phyloP scores from a whole-genome alignment of 1,140 invertebrate species.

The Hypothenemus hampei region DNA sequence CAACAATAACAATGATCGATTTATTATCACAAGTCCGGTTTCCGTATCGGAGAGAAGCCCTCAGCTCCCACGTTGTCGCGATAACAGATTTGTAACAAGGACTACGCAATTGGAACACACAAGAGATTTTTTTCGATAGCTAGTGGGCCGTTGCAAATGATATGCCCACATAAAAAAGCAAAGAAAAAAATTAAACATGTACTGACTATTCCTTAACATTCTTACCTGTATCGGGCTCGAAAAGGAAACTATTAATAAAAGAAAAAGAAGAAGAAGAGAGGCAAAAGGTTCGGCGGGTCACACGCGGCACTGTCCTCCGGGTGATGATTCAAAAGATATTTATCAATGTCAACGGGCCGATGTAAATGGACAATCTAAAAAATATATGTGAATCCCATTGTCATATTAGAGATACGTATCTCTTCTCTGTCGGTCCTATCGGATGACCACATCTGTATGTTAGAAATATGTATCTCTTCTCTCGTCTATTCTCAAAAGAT shows the following conservation, averaged over 20 bases:
- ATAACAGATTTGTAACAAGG: too few species aligned
- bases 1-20: too few species aligned
- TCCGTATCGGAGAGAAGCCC: too few species aligned
- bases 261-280: too few species aligned
- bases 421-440: constrained; percentile 2
- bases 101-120: too few species aligned
- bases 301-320: not conserved
- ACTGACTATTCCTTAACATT: not conserved
- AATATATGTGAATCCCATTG: constrained; percentile 15
- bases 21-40: too few species aligned
- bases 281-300: constrained; percentile 10
- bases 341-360: constrained; percentile 14
- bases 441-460: constrained; percentile 4
- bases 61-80: too few species aligned
- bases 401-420: constrained; percentile 15
- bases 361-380: constrained; percentile 11
- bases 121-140: too few species aligned
- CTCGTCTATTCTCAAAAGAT: too few species aligned
- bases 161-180: not conserved
- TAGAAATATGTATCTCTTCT: not conserved
- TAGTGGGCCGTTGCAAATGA: not conserved
- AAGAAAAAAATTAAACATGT: not conserved
- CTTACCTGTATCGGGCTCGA: constrained; percentile 1
- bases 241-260: constrained; percentile 15
- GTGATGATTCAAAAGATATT: constrained; percentile 15